These are phyloP conservation scores for Zaprionus tsacasi DNA, from an alignment of 1,140 invertebrate species.

Conservation along the genomic window DNA sequence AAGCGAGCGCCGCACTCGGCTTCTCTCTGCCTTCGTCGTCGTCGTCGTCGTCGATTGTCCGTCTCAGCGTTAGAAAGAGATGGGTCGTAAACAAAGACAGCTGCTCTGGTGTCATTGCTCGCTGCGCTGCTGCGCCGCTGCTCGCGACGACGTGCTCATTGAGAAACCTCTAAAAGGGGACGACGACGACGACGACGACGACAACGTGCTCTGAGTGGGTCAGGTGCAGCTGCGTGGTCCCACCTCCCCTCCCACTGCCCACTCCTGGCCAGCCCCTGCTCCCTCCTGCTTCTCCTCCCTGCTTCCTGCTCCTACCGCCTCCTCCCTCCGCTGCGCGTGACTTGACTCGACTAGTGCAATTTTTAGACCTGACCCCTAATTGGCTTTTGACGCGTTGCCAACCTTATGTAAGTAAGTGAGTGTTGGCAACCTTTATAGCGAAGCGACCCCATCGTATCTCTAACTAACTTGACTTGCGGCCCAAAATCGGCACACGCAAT, in stretches of 20 bases:
- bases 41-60: slow-evolving; percentile 33
- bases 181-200: neutral
- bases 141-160: slow-evolving; percentile 27
- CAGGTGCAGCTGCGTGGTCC: slow-evolving; percentile 55
- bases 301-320: slow-evolving; percentile 18
- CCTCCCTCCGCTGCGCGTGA: slow-evolving; percentile 62
- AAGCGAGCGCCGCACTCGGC: slow-evolving; percentile 44
- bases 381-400: slow-evolving; percentile 51
- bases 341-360: slow-evolving; percentile 44
- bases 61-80: slow-evolving; percentile 73
- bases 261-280: too few relatives aligned
- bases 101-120: slow-evolving; percentile 76
- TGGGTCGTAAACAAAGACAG: slow-evolving; percentile 83
- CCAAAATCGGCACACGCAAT: slow-evolving; percentile 29
- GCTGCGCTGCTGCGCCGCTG: slow-evolving; percentile 1
- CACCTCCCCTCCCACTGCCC: neutral
- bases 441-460: neutral
- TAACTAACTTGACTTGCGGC: neutral
- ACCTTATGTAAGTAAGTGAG: slow-evolving; percentile 11
- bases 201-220: slow-evolving; percentile 69
- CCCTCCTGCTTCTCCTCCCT: neutral
- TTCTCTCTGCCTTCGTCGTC: neutral
- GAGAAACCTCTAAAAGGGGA: slow-evolving; percentile 37
- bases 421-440: neutral
- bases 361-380: slow-evolving; percentile 69